These are phyloP conservation scores for Dicentrarchus labrax DNA, from an alignment of 2,113 vertebrate genomes.

Conservation along the genomic window DNA sequence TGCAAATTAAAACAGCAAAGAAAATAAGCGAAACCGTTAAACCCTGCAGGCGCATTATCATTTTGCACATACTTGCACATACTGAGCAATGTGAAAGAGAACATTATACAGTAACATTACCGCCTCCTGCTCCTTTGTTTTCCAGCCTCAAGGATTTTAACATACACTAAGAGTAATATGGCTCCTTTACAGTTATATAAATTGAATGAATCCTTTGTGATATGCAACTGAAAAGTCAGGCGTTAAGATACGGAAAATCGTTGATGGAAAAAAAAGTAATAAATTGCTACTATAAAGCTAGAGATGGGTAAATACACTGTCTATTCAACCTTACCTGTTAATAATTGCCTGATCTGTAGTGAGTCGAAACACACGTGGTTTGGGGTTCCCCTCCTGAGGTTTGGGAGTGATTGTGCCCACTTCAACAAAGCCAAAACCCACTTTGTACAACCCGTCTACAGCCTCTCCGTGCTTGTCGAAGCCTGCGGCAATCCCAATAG, in stretches of 20 bases:
- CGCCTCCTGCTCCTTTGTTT: neutral
- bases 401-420: slow-evolving; percentile 94
- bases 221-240: neutral
- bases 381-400: slow-evolving; percentile 94
- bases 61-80: neutral
- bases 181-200: slow-evolving; percentile 1
- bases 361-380: slow-evolving; percentile 93
- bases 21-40: neutral
- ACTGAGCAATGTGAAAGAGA: neutral
- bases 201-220: neutral
- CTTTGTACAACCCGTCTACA: slow-evolving; percentile 91
- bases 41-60: slow-evolving; percentile 13
- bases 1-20: slow-evolving; percentile 2
- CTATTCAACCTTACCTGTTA: slow-evolving; percentile 88
- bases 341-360: slow-evolving; percentile 89
- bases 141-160: neutral
- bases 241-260: slow-evolving; percentile 3
- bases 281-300: neutral
- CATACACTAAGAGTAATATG: slow-evolving; percentile 3
- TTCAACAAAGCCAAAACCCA: slow-evolving; percentile 98
- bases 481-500: slow-evolving; percentile 93
- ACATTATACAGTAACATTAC: neutral
- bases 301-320: neutral
- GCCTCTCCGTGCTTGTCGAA: slow-evolving; percentile 97
- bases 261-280: neutral